A percentile compares a stretch with the other conserved stretches of the same genome.
Evolutionary conservation across 2,113 vertebrate genomes (phyloP).

Genomic region (Alethe castanea): DNA sequence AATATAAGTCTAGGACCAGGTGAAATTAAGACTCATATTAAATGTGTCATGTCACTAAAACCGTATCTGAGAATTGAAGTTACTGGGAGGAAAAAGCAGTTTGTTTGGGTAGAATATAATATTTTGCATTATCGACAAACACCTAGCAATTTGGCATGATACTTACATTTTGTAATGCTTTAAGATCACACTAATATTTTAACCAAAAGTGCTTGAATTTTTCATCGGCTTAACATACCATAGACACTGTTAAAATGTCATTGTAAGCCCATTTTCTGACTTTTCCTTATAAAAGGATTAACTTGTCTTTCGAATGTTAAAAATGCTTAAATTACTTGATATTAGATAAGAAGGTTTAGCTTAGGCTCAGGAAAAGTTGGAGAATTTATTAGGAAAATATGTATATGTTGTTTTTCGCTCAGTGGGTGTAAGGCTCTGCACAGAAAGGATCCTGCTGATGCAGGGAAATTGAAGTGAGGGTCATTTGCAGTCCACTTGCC

Average conservation of each 20-base stretch:
- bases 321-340: constrained; percentile 59
- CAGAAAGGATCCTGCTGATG: background rate
- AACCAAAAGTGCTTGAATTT: constrained; percentile 33
- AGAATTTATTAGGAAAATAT: constrained; percentile 42
- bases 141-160: background rate
- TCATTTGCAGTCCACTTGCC: constrained; percentile 3
- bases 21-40: background rate
- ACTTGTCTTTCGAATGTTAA: constrained; percentile 57
- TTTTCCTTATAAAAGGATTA: constrained; percentile 56
- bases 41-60: background rate
- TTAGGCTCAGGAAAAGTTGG: background rate
- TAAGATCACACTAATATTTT: background rate
- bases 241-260: constrained; percentile 51
- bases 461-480: background rate
- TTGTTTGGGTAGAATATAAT: background rate
- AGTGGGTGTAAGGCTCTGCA: background rate
- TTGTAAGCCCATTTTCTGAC: constrained; percentile 58
- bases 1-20: background rate
- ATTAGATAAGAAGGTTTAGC: constrained; percentile 59
- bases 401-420: background rate
- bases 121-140: background rate
- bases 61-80: background rate
- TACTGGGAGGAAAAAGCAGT: background rate
- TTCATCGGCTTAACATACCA: constrained; percentile 46
- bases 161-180: background rate